phyloP scores from a whole-genome alignment of 1,140 invertebrate species.

The Lamellibrachia luymesi region DNA sequence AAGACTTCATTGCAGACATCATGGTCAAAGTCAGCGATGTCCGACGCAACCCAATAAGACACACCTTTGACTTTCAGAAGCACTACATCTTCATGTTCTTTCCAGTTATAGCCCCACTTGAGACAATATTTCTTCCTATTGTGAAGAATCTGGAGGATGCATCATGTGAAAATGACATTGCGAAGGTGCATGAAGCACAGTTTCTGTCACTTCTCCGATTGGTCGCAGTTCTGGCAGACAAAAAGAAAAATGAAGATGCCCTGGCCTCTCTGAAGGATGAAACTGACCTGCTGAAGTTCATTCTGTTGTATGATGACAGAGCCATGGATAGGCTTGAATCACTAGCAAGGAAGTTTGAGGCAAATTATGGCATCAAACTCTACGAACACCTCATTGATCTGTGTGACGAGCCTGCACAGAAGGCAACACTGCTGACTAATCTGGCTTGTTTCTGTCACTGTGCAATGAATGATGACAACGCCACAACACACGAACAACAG shows the following conservation, averaged over 20 bases:
- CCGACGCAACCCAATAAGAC: background rate
- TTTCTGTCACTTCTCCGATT: background rate
- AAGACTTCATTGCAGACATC: conserved; percentile 4
- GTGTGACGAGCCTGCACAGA: background rate
- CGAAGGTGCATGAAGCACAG: background rate
- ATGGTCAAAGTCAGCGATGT: background rate
- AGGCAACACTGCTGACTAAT: background rate
- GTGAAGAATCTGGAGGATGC: background rate
- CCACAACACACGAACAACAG: background rate
- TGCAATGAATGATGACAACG: background rate
- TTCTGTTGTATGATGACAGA: background rate
- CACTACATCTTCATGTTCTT: background rate
- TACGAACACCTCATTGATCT: background rate
- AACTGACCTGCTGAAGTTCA: background rate
- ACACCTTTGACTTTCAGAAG: background rate
- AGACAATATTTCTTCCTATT: background rate
- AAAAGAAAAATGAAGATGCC: background rate
- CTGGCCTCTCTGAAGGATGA: background rate
- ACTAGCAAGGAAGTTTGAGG: background rate
- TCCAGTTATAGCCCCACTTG: background rate
- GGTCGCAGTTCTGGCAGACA: background rate
- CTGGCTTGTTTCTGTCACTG: background rate
- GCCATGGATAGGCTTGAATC: background rate
- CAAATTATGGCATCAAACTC: background rate
- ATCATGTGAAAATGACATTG: background rate